Conservation (phyloP, 2,797 vertebrate species). For the Gallinago nigripennis region DNA sequence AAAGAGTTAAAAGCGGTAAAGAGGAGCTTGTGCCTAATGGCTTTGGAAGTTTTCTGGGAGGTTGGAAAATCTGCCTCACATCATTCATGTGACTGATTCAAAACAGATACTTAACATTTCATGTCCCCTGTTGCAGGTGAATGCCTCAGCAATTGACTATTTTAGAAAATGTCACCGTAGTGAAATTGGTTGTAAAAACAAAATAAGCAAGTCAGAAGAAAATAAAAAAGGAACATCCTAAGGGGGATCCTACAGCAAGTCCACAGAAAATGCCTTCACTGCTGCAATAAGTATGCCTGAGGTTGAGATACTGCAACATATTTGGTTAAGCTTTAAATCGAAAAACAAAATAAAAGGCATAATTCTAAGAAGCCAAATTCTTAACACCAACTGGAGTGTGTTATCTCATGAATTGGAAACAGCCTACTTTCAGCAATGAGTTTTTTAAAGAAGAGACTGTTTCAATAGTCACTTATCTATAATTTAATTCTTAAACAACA, state of each 20-base stretch:
- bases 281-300: not conserved
- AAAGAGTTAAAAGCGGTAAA: not conserved
- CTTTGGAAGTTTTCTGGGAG: not conserved
- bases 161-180: not conserved
- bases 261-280: not conserved
- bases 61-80: not conserved
- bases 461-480: not conserved
- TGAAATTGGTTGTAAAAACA: conserved; percentile 11
- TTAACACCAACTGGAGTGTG: not conserved
- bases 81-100: not conserved
- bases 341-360: not conserved
- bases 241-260: not conserved
- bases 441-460: not conserved
- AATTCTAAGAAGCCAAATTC: not conserved
- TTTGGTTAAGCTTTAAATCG: not conserved
- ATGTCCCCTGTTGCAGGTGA: not conserved
- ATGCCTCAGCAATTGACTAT: not conserved
- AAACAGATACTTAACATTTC: not conserved
- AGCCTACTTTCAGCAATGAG: not conserved
- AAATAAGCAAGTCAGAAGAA: not conserved
- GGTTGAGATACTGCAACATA: not conserved
- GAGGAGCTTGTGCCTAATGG: not conserved
- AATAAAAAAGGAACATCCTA: not conserved
- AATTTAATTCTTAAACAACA: not conserved
- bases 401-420: not conserved